These are phyloP conservation scores for Megathymus violae DNA, from an alignment of 1,140 invertebrate species.

Conservation along the genomic window DNA sequence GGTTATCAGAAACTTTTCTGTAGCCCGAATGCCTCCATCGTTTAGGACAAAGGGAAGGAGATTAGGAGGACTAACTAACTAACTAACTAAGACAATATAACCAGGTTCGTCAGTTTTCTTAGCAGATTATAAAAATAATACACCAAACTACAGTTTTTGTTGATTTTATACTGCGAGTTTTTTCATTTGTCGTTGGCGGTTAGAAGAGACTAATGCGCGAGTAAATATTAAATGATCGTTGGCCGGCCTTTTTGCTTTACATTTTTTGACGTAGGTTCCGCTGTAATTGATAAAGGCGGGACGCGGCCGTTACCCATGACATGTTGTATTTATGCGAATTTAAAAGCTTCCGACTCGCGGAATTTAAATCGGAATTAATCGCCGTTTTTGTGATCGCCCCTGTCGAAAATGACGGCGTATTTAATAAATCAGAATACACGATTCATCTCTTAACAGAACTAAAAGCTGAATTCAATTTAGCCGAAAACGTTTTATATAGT, in stretches of 20 bases:
- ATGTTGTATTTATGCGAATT: constrained; percentile 76
- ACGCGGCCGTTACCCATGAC: constrained; percentile 59
- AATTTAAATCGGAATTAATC: constrained; percentile 74
- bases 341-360: constrained; percentile 72
- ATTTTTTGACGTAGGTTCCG: constrained; percentile 64
- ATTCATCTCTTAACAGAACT: constrained; percentile 3
- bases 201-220: constrained; percentile 33
- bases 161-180: neutral
- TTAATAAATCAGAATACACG: constrained; percentile 30
- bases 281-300: constrained; percentile 79
- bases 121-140: too few species aligned
- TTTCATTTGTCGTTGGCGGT: constrained; percentile 1
- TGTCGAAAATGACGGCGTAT: constrained; percentile 51
- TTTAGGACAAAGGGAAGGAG: too few species aligned
- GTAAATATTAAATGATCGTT: constrained; percentile 64
- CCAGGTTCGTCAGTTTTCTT: too few species aligned
- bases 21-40: too few species aligned
- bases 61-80: too few species aligned
- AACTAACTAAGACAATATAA: too few species aligned
- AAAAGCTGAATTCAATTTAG: too few species aligned
- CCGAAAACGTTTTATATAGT: too few species aligned
- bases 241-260: constrained; percentile 48
- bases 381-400: constrained; percentile 53
- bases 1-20: too few species aligned
- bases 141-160: too few species aligned